Evolutionary conservation across 2,797 vertebrate genomes (phyloP).

Genomic region (Chelmon rostratus): DNA sequence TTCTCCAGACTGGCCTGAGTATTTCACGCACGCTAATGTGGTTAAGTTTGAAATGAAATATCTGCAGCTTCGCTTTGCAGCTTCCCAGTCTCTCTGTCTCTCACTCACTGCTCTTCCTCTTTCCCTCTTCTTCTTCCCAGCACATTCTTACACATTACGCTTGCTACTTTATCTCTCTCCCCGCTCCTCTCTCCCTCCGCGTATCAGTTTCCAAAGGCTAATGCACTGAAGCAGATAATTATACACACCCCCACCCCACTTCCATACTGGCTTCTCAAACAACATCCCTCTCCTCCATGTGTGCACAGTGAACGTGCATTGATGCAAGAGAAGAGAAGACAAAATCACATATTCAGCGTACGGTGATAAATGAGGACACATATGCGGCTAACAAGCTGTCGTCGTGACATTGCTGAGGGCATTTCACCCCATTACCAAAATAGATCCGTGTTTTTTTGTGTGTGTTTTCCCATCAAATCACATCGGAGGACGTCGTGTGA

Average conservation of each 20-base stretch:
- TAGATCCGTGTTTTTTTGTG: slow-evolving; percentile 63
- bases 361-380: slow-evolving; percentile 73
- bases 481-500: slow-evolving; percentile 23
- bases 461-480: slow-evolving; percentile 64
- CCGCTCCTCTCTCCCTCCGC: slow-evolving; percentile 30
- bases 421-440: slow-evolving; percentile 76
- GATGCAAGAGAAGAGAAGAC: slow-evolving; percentile 51
- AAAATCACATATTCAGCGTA: slow-evolving; percentile 61
- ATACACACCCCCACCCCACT: slow-evolving; percentile 52
- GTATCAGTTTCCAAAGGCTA: slow-evolving; percentile 73
- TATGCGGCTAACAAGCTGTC: slow-evolving; percentile 73
- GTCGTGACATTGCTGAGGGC: slow-evolving; percentile 78
- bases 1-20: slow-evolving; percentile 50
- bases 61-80: slow-evolving; percentile 22
- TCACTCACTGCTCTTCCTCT: slow-evolving; percentile 22
- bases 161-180: slow-evolving; percentile 41
- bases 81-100: slow-evolving; percentile 13
- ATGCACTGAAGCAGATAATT: slow-evolving; percentile 79
- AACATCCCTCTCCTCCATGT: slow-evolving; percentile 41
- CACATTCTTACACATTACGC: slow-evolving; percentile 49
- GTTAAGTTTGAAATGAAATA: slow-evolving; percentile 69
- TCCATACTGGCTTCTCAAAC: slow-evolving; percentile 54
- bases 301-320: slow-evolving; percentile 61
- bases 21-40: slow-evolving; percentile 59
- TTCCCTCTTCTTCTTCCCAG: slow-evolving; percentile 17